Evolutionary conservation across 2,797 vertebrate species (phyloP), one percentile per base, ranked within the genome.

Genomic region (Sphenopsis melanotis): DNA sequence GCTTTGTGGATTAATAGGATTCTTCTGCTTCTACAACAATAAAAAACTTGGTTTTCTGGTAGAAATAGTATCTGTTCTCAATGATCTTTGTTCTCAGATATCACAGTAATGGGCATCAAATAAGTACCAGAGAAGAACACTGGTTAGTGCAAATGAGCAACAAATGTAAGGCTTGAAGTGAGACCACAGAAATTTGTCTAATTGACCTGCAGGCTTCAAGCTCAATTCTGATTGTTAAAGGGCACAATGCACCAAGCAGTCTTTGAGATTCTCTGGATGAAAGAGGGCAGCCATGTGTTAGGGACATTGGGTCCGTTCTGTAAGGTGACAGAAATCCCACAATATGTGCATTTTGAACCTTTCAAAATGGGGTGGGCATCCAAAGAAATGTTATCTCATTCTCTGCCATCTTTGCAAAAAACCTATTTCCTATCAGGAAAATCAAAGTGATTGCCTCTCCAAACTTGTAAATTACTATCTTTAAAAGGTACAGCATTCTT

Each of bases 1-100:
- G 59, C 52, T 81, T 52, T 86, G 79, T 36, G 87, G 32, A 93
- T 87, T 95, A 96, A 95, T 60, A 56, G 66, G 72, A 95, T 94
- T 96, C 94, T 88, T 90, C 91, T 96, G 92, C 85, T 94, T 52
- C 47, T 94, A 22, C 50, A 89, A 78, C 68, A 88, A 77, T 47
- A 50, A 32, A 76, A 71, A 92, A 90, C 61, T 83, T n/a, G 5
- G 34, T 76, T 94, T 87, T 56, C 79, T 95, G 30, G 41, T 66
- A 63, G 92, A 93, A 96, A 76, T 17, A 76, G 22, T 94, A 88
- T 93, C 79, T 93, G 89, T 64, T 88, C 91, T 84, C 74, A 93
- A 76, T 76, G 93, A 86, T 90, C 94, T 79, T 86, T 90, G 72
- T 93, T 97, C 94, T 96, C 96, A 87, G 87, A 93, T 96, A 90